phyloP scores from a whole-genome alignment of 2,797 vertebrate species.

The Schizopygopsis pylzovi region DNA sequence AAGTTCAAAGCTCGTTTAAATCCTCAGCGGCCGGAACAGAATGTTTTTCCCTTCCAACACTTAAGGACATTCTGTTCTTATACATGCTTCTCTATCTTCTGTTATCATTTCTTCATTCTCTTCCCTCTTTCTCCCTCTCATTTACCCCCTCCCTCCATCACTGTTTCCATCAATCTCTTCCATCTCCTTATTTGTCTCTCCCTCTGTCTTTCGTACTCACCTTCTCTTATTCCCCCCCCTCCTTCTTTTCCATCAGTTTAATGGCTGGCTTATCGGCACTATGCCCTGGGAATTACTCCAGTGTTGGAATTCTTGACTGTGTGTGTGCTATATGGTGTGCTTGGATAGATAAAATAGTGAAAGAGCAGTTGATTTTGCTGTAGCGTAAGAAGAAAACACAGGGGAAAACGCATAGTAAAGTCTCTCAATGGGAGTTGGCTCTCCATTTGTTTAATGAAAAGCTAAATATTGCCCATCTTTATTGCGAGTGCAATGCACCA shows the following conservation, averaged over 20 bases:
- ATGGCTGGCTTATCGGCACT: conserved; percentile 47
- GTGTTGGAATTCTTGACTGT: conserved; percentile 31
- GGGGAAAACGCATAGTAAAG: conserved; percentile 1
- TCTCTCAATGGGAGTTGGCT: not conserved
- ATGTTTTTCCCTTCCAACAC: not conserved
- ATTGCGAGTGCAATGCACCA: not conserved
- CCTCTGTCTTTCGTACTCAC: conserved; percentile 4
- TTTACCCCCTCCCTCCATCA: conserved; percentile 1
- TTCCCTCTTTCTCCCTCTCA: not conserved
- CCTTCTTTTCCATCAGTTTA: conserved; percentile 32
- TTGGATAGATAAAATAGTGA: conserved; percentile 39
- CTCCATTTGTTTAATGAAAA: conserved; percentile 30
- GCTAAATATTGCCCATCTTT: conserved; percentile 31
- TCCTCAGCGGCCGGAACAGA: not conserved
- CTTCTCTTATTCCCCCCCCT: conserved; percentile 3
- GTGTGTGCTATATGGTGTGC: conserved; percentile 34
- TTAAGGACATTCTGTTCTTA: conserved; percentile 31
- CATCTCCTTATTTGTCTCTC: conserved; percentile 16
- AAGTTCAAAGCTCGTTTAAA: conserved; percentile 2
- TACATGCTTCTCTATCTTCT: not conserved
- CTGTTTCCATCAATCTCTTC: conserved; percentile 25
- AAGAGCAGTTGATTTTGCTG: conserved; percentile 42
- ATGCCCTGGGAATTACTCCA: conserved; percentile 44
- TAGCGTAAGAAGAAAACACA: conserved; percentile 6
- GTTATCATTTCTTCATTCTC: conserved; percentile 9